phyloP scores from a whole-genome alignment of 2,888 invertebrate species.

The Ectemnius cavifrons region DNA sequence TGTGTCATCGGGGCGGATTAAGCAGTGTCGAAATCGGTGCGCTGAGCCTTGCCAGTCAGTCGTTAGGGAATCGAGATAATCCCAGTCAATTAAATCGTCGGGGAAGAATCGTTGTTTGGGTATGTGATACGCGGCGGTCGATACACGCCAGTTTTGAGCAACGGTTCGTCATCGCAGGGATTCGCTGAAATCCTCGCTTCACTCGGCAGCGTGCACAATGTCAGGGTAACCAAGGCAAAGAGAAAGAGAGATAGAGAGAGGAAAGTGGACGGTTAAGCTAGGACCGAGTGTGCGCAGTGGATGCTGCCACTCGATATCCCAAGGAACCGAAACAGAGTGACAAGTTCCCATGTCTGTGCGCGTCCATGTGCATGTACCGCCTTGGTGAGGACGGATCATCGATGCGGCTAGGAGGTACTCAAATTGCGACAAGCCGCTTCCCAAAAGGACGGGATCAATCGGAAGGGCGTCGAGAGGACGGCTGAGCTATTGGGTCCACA shows the following conservation, averaged over 20 bases:
- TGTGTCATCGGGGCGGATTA: neutral
- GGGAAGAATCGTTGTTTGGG: neutral
- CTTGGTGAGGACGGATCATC: neutral
- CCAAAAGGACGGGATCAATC: too few relatives aligned
- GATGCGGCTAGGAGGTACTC: neutral
- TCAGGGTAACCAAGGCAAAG: slow-evolving; percentile 13
- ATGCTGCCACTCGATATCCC: slow-evolving; percentile 63
- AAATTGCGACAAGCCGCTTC: slow-evolving; percentile 4
- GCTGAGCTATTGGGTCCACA: too few relatives aligned
- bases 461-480: too few relatives aligned
- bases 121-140: slow-evolving; percentile 8
- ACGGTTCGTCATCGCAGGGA: neutral
- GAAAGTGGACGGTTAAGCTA: slow-evolving; percentile 45
- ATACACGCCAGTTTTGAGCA: slow-evolving; percentile 12
- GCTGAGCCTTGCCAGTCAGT: too few relatives aligned
- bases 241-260: slow-evolving; percentile 36
- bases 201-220: too few relatives aligned
- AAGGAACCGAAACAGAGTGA: slow-evolving; percentile 61
- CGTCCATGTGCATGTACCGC: slow-evolving; percentile 36
- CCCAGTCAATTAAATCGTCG: neutral
- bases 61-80: too few relatives aligned
- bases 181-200: neutral
- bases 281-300: slow-evolving; percentile 61
- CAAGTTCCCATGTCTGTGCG: slow-evolving; percentile 68
- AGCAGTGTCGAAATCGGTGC: too few relatives aligned